Evolutionary conservation across 2,113 vertebrate genomes (phyloP), one percentile per base, ranked within the genome.

Genomic region (Lophius piscatorius): DNA sequence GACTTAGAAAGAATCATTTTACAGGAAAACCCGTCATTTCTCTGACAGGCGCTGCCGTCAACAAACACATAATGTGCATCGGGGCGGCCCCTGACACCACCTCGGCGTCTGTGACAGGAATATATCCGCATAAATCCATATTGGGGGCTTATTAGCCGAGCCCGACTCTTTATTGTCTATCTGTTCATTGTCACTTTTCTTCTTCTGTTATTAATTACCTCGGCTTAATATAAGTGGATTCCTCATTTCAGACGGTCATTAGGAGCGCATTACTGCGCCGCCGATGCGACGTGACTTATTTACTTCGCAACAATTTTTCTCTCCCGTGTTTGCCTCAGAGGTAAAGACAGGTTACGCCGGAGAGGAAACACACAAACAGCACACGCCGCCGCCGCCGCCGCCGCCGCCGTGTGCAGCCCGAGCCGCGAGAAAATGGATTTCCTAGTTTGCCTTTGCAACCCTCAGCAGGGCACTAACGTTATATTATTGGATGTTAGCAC

Each of bases 211-310:
- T 86, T 88, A 87, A 88, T 89, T 87, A 81, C 72, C 34, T 63
- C 44, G 5, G 63, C 70, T 44, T 87, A 81, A 85, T 85, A 81
- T 39, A 23, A 68, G 50, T 76, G 80, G 66, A 84, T 84, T 87
- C 80, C 78, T 82, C 70, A 84, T 86, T 87, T 79, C 70, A 74
- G 72, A 75, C 11, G 39, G 72, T 80, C 84, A 88, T 89, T 88
- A 89, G 77, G 84, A 87, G 83, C 81, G 75, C 77, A 88, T 90
- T 83, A 87, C 71, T n/a, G 64, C 85, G 76, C 82, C 54, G 13
- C 75, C 78, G 74, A 76, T 65, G 73, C 77, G 17, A 85, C 56
- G 73, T 75, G 71, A 84, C 82, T 85, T 85, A 81, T 89, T 87
- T 83, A 79, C 70, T 66, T 66, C 47, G 44, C 57, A 56, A 74